A percentile compares a stretch with the other conserved stretches of the same genome.
phyloP scores from a whole-genome alignment of 2,888 invertebrate species.

The Aplocera efformata region DNA sequence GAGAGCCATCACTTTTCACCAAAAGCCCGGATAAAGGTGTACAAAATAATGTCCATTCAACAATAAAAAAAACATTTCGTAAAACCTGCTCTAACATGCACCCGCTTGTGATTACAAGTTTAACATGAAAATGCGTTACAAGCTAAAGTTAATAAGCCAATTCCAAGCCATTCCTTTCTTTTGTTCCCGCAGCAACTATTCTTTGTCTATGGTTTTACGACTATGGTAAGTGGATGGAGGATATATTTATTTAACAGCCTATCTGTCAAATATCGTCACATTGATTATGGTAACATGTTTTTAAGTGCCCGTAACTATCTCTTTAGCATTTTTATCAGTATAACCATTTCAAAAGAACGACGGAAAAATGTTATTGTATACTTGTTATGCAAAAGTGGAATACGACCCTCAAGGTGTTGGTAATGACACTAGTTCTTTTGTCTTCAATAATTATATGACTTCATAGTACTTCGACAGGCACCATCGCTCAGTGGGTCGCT shows the following conservation, averaged over 20 bases:
- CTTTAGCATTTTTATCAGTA: slow-evolving; percentile 25
- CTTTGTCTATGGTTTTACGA: slow-evolving; percentile 15
- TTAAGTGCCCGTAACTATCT: slow-evolving; percentile 23
- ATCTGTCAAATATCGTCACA: slow-evolving; percentile 16
- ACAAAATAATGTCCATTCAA: no score
- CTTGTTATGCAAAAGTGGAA: no score
- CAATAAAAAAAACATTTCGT: no score
- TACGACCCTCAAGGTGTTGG: no score
- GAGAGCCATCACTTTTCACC: no score
- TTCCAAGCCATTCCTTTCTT: slow-evolving; percentile 28
- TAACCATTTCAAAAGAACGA: slow-evolving; percentile 2
- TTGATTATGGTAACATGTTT: slow-evolving; percentile 19
- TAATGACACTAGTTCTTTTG: no score
- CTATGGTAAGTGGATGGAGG: slow-evolving; percentile 13
- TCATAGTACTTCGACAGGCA: no score
- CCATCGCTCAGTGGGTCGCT: no score
- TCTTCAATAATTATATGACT: no score
- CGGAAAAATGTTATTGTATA: no score
- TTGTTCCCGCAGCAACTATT: slow-evolving; percentile 5
- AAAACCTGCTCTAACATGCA: slow-evolving; percentile 15
- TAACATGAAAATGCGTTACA: slow-evolving; percentile 35
- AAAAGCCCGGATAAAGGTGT: no score
- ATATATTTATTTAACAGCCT: slow-evolving; percentile 12
- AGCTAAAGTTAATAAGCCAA: slow-evolving; percentile 36
- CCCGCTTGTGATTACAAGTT: slow-evolving; percentile 24